Base-by-base conservation (phyloP, 2,113 vertebrate genomes). In the Cyphomyrus discorhynchus region DNA sequence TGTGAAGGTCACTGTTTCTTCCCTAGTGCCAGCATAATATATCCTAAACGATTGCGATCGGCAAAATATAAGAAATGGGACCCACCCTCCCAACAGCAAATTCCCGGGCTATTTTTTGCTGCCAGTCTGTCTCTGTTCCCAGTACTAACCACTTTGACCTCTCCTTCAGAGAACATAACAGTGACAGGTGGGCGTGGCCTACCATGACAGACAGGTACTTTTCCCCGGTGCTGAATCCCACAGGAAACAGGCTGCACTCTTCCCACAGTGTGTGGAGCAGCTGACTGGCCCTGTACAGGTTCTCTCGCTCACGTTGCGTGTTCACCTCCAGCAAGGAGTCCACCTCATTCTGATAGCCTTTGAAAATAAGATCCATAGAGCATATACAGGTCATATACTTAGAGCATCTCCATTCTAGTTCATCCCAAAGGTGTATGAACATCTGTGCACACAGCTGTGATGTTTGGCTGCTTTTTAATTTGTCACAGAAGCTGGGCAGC, bases 311-410 rank as follows among this genome's bases (percentile, higher is more conserved):
- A 82, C 94, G 96, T 83, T 96, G 96, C 77, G 95, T 96, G 49
- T 97, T 98, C 88, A 99, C 97, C 0, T 95, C 95, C 93, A 99
- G 91, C 92, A 99, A 92, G 50, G 95, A 94, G 9, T 98, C 97
- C 0, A 95, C 97, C 94, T 99, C 97, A 89, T 95, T 96, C 93
- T 98, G 97, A 92, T 98, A 99, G 91, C 98, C 98, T 99, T 87
- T 46, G 45, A 21, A 5, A 89, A 42, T 42, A 5, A 80, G 13
- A 42, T 5, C 31, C 74, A 80, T 17, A 77, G 15, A 66, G 62
- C 27, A 9, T 66, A 4, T n/a, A 66, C 58, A 10, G 39, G 39
- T 42, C 39, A 42, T 42, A 42, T 42, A 42, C 39, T 3, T 42
- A 42, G 39, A 42, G 39, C 39, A 42, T 42, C 39, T 42, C 39